Base-by-base conservation (phyloP, 1,140 invertebrate genomes). In the Drosophila eugracilis region DNA sequence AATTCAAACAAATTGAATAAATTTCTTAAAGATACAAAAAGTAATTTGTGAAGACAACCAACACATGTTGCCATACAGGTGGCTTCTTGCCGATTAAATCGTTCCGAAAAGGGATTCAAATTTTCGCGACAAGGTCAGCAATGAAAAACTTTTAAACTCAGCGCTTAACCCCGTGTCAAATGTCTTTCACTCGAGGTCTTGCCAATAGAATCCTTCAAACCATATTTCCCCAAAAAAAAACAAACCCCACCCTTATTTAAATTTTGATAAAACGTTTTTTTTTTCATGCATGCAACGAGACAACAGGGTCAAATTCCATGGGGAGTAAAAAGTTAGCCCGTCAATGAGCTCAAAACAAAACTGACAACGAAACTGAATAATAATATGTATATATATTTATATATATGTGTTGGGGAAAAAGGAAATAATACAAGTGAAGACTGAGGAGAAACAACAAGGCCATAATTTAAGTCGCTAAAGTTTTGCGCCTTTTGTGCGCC, bases 391-490 rank as follows among this genome's bases (percentile, higher is more conserved):
- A 32, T 32, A 32, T 4, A 32, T 32, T n/a, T n/a, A 30, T 47
- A 7, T n/a, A 54, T 4, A 45, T 17, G 9, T n/a, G 2, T 14
- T 5, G 19, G n/a, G 45, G 54, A 49, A 45, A 47, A 44, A 30
- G 52, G 32, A 49, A 48, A 41, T n/a, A 44, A 47, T 45, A 60
- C n/a, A 57, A 52, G 45, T 24, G 17, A 15, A 58, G 67, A 21
- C 17, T 42, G 53, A n/a, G 36, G 36, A 22, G 41, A 24, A 42
- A 24, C 58, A 62, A 86, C 81, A 86, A 85, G 73, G 69, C 85
- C 83, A 86, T 86, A 86, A 86, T 86, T 86, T 86, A 86, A 86
- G 77, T 88, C 83, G 74, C 73, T 81, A 86, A 86, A 86, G 62
- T 88, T 86, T 88, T 75, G 83, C 83, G 81, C 81, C 81, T 86